A percentile compares a stretch with the other conserved stretches of the same genome.
Evolutionary conservation across 1,140 invertebrate species (phyloP).

Genomic region (Ostrea denselamellosa): DNA sequence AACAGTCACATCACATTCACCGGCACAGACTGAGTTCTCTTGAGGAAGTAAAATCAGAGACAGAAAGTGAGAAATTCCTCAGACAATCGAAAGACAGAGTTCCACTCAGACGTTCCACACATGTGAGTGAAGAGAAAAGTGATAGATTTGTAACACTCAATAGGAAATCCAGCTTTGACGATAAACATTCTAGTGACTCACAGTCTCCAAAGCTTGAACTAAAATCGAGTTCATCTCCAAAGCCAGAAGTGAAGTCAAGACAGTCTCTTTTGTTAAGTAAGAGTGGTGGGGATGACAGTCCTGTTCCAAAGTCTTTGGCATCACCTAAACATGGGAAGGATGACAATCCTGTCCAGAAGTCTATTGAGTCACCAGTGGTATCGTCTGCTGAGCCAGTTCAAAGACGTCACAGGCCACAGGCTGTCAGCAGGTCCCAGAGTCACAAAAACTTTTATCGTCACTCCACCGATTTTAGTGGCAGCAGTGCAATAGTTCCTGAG

Average conservation of each 20-base stretch:
- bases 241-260: background rate
- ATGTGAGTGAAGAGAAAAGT: background rate
- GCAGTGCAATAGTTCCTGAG: slow-evolving; percentile 44
- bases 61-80: slow-evolving; percentile 18
- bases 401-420: slow-evolving; percentile 9
- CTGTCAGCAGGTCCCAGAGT: slow-evolving; percentile 49
- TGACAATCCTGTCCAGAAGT: background rate
- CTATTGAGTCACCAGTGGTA: background rate
- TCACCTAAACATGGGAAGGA: background rate
- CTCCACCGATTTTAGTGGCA: slow-evolving; percentile 45
- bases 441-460: slow-evolving; percentile 31
- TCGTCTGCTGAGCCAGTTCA: slow-evolving; percentile 41
- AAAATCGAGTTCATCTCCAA: background rate
- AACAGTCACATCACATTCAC: background rate
- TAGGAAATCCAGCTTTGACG: background rate
- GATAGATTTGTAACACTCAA: background rate
- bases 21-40: background rate
- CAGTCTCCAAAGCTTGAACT: background rate
- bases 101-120: background rate
- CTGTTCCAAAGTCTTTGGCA: background rate
- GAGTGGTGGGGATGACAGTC: background rate
- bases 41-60: background rate
- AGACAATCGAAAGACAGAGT: slow-evolving; percentile 29
- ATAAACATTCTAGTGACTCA: background rate
- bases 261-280: background rate